Evolutionary conservation across 2,797 vertebrate species (phyloP).

Genomic region (Chiroxiphia lanceolata): DNA sequence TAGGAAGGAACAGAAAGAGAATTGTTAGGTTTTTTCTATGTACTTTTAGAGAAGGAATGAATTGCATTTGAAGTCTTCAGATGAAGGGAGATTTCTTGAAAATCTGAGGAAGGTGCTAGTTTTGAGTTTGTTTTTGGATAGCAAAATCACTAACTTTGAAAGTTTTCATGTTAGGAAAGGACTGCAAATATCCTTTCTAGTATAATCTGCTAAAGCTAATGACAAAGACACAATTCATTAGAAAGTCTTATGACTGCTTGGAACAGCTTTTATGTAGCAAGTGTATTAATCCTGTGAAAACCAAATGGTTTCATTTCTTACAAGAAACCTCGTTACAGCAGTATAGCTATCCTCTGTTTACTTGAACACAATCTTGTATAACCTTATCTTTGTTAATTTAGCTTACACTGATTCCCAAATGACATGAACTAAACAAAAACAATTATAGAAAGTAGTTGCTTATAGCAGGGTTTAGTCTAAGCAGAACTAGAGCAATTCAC

Average conservation of each 20-base stretch:
- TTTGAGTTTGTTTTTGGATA: background rate
- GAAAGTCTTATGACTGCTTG: constrained; percentile 18
- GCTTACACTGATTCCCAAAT: background rate
- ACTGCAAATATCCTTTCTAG: background rate
- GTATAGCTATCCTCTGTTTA: background rate
- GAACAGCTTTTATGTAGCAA: constrained; percentile 3
- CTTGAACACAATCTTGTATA: background rate
- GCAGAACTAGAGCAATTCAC: background rate
- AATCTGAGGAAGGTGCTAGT: background rate
- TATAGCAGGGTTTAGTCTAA: background rate
- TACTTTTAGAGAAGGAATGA: background rate
- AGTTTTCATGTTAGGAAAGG: background rate
- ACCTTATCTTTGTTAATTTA: background rate
- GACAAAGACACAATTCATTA: constrained; percentile 29
- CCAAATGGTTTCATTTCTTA: background rate
- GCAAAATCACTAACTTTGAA: background rate
- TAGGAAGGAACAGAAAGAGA: background rate
- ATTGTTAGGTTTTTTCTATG: background rate
- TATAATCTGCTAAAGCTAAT: background rate
- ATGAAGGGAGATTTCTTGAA: background rate
- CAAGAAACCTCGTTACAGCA: background rate
- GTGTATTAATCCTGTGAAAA: background rate
- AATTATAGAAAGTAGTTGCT: background rate
- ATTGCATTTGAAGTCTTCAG: background rate
- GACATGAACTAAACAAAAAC: background rate